These are phyloP conservation scores for Scelioninae gen. 1 DNA, from an alignment of 2,888 invertebrate genomes.

Conservation along the genomic window DNA sequence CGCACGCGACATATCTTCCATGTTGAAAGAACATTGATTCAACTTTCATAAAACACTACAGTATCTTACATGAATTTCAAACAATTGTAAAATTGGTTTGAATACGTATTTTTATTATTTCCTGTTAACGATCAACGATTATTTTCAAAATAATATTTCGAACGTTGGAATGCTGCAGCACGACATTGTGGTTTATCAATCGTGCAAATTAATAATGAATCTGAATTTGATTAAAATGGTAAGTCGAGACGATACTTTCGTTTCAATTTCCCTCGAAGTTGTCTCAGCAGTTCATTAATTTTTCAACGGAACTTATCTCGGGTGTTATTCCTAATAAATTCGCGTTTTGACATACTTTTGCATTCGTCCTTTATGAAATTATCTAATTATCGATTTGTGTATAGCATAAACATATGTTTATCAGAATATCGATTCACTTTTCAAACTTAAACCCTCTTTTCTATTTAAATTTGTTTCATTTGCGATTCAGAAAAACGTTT, in stretches of 20 bases:
- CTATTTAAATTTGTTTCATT: too few species aligned
- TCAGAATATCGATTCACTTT: too few species aligned
- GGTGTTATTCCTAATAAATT: constrained; percentile 31
- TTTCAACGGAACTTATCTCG: constrained; percentile 33
- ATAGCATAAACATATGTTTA: too few species aligned
- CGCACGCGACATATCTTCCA: too few species aligned
- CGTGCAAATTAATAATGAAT: constrained; percentile 16
- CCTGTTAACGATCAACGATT: too few species aligned
- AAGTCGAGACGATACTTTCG: constrained; percentile 25
- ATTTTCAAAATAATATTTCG: neutral
- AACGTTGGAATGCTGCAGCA: neutral
- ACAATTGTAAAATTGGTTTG: too few species aligned
- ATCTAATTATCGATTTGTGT: constrained; percentile 17
- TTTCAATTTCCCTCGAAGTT: constrained; percentile 27
- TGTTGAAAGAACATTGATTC: too few species aligned
- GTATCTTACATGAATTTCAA: too few species aligned
- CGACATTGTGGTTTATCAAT: constrained; percentile 17
- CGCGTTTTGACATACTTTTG: constrained; percentile 23
- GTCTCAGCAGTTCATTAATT: constrained; percentile 33
- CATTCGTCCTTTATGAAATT: constrained; percentile 25
- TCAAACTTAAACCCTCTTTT: too few species aligned
- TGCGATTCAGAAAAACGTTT: neutral
- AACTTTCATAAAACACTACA: too few species aligned
- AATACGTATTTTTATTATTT: too few species aligned
- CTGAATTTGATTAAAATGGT: constrained; percentile 31